Evolutionary conservation across 1,140 invertebrate genomes (phyloP), one percentile per base, ranked within the genome.

Genomic region (Drosophila virilis): DNA sequence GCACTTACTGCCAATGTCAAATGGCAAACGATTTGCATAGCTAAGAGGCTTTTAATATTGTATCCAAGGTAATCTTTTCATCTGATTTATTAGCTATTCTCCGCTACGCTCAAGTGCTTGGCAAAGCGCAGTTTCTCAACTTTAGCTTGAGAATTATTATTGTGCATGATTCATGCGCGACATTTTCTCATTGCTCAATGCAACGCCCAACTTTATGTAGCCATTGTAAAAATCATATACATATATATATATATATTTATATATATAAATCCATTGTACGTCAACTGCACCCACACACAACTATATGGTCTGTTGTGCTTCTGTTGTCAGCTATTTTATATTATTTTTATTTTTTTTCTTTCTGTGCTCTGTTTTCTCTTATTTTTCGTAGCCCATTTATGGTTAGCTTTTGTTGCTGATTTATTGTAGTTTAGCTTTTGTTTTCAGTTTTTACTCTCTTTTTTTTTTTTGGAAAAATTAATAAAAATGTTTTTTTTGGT

Each of bases 171-270:
- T 71, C 68, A 71, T 71, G 40, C 68, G 62, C 60, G 59, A 70
- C 67, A 62, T 70, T 70, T 70, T 70, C 67, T 17, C 67, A 61
- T 37, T 51, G 66, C 57, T 51, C 65, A 68, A 59, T 68, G 65
- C 46, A 69, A 69, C 55, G 48, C 55, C 46, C 67, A 70, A 62
- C 32, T 70, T 69, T 60, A 66, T 66, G 52, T 46, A 6, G 38
- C 46, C 46, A 61, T 52, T 35, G 54, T 68, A 59, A 40, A 55
- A 22, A 15, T 12, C 13, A 43, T 37, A 48, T 51, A 40, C 28
- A 28, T 43, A 51, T 28, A 46, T 10, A 54, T 43, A 43, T 15
- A n/a, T 43, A 43, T 52, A 38, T 17, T 17, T 38, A 6, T 51
- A 43, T 33, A 17, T 42, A 17, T 59, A 62, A 54, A 54, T 71